phyloP scores from a whole-genome alignment of 2,888 invertebrate species.

The Dasypolia templi region DNA sequence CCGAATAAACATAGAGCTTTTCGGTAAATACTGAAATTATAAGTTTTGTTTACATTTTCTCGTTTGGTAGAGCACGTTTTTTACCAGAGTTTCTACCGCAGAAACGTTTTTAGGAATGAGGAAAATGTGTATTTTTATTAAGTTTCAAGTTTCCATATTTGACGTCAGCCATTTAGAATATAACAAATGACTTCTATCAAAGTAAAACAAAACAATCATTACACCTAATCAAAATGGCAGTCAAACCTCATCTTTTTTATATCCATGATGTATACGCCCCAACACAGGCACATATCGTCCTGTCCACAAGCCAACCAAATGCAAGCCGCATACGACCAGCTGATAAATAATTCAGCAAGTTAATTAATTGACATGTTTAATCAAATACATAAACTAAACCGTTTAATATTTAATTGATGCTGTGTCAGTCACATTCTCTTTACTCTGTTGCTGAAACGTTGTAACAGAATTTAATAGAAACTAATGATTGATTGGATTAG shows the following conservation, averaged over 20 bases:
- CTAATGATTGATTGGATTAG: constrained; percentile 14
- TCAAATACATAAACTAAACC: constrained; percentile 39
- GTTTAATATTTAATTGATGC: constrained; percentile 51
- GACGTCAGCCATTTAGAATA: neutral
- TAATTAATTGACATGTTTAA: constrained; percentile 54
- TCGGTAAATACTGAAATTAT: constrained; percentile 28
- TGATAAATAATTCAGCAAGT: constrained; percentile 36
- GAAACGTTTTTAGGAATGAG: neutral
- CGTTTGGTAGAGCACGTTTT: neutral
- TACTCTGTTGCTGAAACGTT: constrained; percentile 10
- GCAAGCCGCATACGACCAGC: constrained; percentile 4
- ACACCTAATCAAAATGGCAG: neutral
- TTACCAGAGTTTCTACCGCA: neutral
- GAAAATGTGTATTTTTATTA: constrained; percentile 15
- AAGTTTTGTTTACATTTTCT: constrained; percentile 32
- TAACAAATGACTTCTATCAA: neutral
- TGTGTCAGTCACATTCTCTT: constrained; percentile 3
- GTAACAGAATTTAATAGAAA: constrained; percentile 37
- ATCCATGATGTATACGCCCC: neutral
- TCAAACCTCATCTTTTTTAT: neutral
- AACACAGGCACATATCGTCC: neutral
- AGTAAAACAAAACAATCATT: neutral
- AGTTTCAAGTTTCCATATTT: neutral
- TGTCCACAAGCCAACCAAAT: neutral
- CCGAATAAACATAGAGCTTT: constrained; percentile 13